phyloP scores from a whole-genome alignment of 2,888 invertebrate species.

The Ryuthela nishihirai region DNA sequence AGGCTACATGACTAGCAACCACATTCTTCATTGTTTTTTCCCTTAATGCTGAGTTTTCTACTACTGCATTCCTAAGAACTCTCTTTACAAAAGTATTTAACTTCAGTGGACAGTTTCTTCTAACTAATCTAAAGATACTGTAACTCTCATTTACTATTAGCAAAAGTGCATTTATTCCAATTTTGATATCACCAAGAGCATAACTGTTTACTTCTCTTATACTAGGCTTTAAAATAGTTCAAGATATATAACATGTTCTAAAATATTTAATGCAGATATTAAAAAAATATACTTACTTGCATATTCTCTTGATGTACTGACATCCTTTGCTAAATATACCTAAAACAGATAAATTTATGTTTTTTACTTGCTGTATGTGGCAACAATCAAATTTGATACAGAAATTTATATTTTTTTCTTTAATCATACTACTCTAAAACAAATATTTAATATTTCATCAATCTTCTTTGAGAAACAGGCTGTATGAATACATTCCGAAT shows the following conservation, averaged over 20 bases:
- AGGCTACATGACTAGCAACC: background rate
- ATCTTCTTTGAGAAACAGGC: too few species aligned
- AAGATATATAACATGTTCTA: background rate
- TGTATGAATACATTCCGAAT: too few species aligned
- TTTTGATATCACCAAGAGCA: too few species aligned
- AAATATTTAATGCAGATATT: too few species aligned
- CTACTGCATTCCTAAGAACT: background rate
- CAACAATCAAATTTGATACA: background rate
- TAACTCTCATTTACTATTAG: too few species aligned
- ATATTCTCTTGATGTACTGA: constrained; percentile 82
- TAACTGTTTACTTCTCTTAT: background rate
- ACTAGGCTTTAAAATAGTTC: background rate
- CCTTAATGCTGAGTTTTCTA: background rate
- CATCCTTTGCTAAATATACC: constrained; percentile 88
- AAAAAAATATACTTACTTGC: constrained; percentile 93
- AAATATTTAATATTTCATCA: background rate
- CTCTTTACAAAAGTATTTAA: too few species aligned
- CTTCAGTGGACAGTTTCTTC: background rate
- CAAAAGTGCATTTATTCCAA: too few species aligned
- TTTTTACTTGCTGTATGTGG: background rate
- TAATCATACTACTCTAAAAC: background rate
- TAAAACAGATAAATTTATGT: constrained; percentile 46
- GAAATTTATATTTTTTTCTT: background rate
- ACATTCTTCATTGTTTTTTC: background rate
- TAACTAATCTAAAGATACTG: too few species aligned